These are phyloP conservation scores for Molossus alvarezi DNA, from an alignment of 2,797 vertebrate species.

Conservation along the genomic window DNA sequence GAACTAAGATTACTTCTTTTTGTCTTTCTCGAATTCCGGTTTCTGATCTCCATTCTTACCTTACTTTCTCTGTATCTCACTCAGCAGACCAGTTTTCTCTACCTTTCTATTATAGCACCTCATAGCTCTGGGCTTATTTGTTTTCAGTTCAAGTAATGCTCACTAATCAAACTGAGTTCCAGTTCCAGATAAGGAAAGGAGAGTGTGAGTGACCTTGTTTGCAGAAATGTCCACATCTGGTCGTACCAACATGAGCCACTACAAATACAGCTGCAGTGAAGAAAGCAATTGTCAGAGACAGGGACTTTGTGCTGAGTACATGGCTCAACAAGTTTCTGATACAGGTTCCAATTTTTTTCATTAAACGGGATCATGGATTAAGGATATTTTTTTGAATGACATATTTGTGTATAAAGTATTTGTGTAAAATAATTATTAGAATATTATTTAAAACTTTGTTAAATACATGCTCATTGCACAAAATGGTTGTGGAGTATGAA, in stretches of 20 bases:
- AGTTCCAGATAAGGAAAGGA: background rate
- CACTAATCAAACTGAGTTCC: background rate
- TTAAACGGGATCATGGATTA: slow-evolving; percentile 7
- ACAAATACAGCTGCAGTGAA: background rate
- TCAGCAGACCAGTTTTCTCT: background rate
- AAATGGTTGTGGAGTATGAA: background rate
- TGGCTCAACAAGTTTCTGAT: background rate
- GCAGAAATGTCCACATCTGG: background rate
- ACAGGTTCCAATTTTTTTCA: background rate
- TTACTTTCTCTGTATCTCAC: background rate
- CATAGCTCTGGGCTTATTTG: background rate
- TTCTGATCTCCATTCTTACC: background rate
- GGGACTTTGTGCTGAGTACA: background rate
- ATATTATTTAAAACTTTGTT: background rate
- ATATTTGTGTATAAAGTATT: background rate
- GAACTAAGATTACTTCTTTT: background rate
- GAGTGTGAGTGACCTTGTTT: background rate
- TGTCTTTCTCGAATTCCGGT: background rate
- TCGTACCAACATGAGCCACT: background rate
- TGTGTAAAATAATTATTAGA: slow-evolving; percentile 39
- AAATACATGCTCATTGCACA: background rate
- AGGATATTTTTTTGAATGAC: background rate
- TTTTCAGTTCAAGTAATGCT: background rate
- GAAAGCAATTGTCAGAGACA: background rate
- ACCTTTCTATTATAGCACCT: background rate